phyloP scores from a whole-genome alignment of 2,888 invertebrate genomes.

The Sylvicola cinctus region DNA sequence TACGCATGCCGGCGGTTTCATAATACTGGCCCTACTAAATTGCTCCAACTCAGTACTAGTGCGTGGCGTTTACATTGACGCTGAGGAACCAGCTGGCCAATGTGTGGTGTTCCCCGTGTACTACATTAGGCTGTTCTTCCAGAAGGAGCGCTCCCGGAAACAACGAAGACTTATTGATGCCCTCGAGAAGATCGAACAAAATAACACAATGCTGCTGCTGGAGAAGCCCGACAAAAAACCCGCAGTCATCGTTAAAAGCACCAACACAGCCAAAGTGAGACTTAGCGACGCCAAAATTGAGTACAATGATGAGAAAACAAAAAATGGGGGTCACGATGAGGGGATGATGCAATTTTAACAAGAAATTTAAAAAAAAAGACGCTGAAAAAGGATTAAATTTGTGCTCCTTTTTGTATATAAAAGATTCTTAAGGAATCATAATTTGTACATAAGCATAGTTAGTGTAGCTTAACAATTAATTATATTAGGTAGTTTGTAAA shows the following conservation, averaged over 20 bases:
- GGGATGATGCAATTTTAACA: too few species aligned
- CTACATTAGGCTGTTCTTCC: constrained; percentile 58
- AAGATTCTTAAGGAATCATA: too few species aligned
- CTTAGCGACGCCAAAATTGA: too few species aligned
- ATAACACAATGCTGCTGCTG: constrained; percentile 8
- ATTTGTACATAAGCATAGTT: too few species aligned
- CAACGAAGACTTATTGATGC: constrained; percentile 22
- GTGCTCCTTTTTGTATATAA: too few species aligned
- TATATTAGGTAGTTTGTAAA: too few species aligned
- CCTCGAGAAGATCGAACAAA: constrained; percentile 10
- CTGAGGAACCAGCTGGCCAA: constrained; percentile 61
- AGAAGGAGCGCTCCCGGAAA: constrained; percentile 42
- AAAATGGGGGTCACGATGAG: too few species aligned
- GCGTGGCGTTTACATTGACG: constrained; percentile 73
- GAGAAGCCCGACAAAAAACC: constrained; percentile 6
- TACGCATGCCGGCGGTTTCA: constrained; percentile 52
- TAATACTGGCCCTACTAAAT: constrained; percentile 55
- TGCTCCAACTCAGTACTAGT: constrained; percentile 75
- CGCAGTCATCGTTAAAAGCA: constrained; percentile 2
- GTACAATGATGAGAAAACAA: too few species aligned
- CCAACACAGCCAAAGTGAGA: too few species aligned
- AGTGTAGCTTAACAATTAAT: too few species aligned
- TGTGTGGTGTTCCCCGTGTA: constrained; percentile 71
- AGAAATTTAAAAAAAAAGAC: too few species aligned
- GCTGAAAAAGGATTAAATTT: too few species aligned